These are phyloP conservation scores for Nasua narica DNA, from an alignment of 2,797 vertebrate genomes.

Conservation along the genomic window DNA sequence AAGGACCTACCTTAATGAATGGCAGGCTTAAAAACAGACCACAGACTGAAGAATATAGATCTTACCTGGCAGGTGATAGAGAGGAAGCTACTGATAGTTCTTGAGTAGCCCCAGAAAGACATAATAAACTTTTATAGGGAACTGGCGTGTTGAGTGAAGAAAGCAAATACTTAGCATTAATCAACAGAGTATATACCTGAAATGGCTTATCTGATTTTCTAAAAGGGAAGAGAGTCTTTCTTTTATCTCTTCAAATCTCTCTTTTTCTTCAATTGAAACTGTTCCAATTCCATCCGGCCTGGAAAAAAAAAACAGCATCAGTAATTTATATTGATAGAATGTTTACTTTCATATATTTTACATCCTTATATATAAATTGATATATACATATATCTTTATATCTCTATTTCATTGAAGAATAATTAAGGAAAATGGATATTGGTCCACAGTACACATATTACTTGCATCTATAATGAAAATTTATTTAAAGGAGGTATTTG, in stretches of 20 bases:
- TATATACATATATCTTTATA: neutral
- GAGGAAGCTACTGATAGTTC: neutral
- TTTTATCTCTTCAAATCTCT: conserved; percentile 92
- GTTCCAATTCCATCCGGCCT: conserved; percentile 97
- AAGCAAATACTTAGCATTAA: conserved; percentile 6
- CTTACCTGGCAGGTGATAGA: neutral
- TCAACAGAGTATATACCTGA: conserved; percentile 86
- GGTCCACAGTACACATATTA: neutral
- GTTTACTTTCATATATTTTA: neutral
- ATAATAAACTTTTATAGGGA: neutral
- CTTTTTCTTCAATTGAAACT: conserved; percentile 92
- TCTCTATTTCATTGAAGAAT: neutral
- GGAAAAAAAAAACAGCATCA: conserved; percentile 43
- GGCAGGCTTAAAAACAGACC: neutral
- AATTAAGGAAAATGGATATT: neutral
- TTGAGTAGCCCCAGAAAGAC: neutral
- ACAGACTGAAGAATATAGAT: neutral
- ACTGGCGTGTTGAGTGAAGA: neutral
- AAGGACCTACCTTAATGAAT: too few species aligned
- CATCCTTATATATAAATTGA: neutral
- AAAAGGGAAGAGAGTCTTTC: conserved; percentile 90
- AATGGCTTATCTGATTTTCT: conserved; percentile 97
- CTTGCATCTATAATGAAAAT: neutral
- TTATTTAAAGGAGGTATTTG: conserved; percentile 3
- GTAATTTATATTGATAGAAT: conserved; percentile 12